Percentiles rank a stretch among this genome's conserved stretches.
phyloP scores from a whole-genome alignment of 2,888 invertebrate species.

The Schrankia costaestrigalis region DNA sequence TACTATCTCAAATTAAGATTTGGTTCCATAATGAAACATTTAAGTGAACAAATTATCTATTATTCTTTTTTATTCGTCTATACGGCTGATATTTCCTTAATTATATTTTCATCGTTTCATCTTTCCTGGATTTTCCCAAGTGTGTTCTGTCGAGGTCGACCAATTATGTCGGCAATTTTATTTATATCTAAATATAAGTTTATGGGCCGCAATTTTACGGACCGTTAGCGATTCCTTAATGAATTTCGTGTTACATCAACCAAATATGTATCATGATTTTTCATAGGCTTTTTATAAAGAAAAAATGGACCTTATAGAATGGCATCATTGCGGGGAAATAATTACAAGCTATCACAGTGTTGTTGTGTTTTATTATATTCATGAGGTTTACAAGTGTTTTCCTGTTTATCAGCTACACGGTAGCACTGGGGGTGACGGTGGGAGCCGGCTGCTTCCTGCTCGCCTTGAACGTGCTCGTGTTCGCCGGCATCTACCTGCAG shows the following conservation, averaged over 20 bases:
- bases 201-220: too few species aligned
- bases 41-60: too few species aligned
- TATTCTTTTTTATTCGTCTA: background rate
- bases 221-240: too few species aligned
- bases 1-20: too few species aligned
- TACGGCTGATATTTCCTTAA: background rate
- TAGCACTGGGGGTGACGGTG: conserved; percentile 88
- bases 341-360: background rate
- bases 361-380: background rate
- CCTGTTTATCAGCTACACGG: conserved; percentile 81
- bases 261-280: too few species aligned
- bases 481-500: conserved; percentile 88
- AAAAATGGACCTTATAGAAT: too few species aligned
- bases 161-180: background rate
- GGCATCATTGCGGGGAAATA: too few species aligned
- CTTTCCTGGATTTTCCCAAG: background rate
- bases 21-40: too few species aligned
- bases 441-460: conserved; percentile 87
- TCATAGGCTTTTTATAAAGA: too few species aligned
- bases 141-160: background rate
- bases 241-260: too few species aligned
- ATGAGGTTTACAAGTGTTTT: background rate
- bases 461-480: conserved; percentile 86
- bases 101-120: conserved; percentile 1
- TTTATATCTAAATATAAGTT: background rate